Conservation (phyloP, 2,888 invertebrate genomes). For the Ophioninae sp. region DNA sequence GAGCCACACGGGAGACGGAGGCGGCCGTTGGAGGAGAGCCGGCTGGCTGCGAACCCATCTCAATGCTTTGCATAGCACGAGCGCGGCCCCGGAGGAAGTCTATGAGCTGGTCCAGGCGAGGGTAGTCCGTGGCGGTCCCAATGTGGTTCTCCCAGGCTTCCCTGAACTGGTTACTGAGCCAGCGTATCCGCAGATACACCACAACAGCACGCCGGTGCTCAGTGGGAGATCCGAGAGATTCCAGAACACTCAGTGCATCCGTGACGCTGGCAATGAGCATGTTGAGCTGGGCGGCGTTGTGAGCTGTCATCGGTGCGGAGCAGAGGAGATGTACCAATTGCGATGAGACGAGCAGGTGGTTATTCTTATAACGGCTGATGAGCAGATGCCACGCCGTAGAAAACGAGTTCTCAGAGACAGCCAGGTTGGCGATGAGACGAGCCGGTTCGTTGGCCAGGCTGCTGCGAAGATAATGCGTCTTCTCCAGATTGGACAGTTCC, state of each 20-base stretch:
- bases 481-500: conserved; percentile 9
- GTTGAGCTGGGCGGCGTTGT: neutral
- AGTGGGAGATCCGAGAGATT: neutral
- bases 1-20: neutral
- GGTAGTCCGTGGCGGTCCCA: neutral
- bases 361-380: conserved; percentile 8
- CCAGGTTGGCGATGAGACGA: neutral
- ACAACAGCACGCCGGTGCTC: neutral
- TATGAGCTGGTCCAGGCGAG: neutral
- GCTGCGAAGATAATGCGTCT: conserved; percentile 8
- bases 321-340: conserved; percentile 16
- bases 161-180: neutral
- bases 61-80: neutral
- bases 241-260: conserved; percentile 26
- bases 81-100: neutral
- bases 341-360: conserved; percentile 1
- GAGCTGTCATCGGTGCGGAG: neutral
- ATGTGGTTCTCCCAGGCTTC: conserved; percentile 39
- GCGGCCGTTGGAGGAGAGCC: neutral
- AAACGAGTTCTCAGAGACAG: conserved; percentile 19
- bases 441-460: neutral
- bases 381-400: conserved; percentile 24
- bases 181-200: neutral
- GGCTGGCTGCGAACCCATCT: neutral
- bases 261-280: neutral